A percentile compares a stretch with the other conserved stretches of the same genome.
Conservation (phyloP, 2,113 vertebrate species). For the Cinclus cinclus region DNA sequence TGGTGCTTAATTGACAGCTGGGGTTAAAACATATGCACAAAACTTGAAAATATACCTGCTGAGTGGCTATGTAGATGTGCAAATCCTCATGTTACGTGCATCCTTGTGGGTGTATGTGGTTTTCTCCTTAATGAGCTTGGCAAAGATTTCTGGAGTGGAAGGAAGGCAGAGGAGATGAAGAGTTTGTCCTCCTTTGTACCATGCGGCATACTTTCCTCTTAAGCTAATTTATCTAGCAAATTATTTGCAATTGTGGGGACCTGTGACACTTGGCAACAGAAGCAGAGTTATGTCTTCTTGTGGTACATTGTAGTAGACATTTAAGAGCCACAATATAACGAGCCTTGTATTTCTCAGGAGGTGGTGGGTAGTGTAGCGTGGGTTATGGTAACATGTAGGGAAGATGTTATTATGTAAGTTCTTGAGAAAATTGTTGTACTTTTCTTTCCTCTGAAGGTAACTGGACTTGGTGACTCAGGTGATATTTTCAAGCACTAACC, state of each 20-base stretch:
- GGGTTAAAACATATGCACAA: neutral
- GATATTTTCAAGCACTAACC: neutral
- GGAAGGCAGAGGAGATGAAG: neutral
- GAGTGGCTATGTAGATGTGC: neutral
- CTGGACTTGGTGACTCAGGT: neutral
- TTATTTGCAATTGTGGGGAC: neutral
- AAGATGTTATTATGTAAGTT: neutral
- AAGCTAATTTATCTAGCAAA: neutral
- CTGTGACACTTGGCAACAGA: neutral
- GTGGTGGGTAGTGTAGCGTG: neutral
- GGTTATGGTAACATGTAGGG: neutral
- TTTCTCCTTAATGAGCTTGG: neutral
- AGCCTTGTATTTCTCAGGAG: neutral
- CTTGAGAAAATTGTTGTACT: neutral
- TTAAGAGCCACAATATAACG: neutral
- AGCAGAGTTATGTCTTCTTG: neutral
- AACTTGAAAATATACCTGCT: neutral
- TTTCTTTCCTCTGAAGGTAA: neutral
- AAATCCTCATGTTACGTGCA: rapidly evolving
- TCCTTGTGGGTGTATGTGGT: neutral
- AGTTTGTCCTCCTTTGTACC: neutral
- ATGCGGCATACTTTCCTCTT: neutral
- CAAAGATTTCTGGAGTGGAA: neutral
- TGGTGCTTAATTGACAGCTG: neutral
- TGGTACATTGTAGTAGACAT: neutral